A percentile compares a stretch with the other conserved stretches of the same genome.
These are phyloP conservation scores for Zophobas atratus DNA, from an alignment of 1,140 invertebrate species.

Conservation along the genomic window DNA sequence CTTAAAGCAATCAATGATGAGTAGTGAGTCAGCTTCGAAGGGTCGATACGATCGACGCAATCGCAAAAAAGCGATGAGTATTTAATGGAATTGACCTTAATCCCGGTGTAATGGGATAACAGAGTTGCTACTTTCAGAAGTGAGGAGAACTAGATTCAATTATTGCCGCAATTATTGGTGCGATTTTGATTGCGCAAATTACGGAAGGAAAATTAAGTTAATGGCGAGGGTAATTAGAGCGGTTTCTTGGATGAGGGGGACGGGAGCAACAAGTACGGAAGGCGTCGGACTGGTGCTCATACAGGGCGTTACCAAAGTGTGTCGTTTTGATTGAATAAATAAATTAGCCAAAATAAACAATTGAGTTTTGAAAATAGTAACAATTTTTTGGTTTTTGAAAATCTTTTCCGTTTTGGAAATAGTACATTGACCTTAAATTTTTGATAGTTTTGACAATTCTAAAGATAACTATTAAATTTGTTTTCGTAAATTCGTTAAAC, in stretches of 20 bases:
- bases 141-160: conserved; percentile 16
- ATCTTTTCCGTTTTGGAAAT: no score
- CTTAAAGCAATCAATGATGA: conserved; percentile 11
- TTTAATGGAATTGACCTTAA: conserved; percentile 5
- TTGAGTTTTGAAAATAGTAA: no score
- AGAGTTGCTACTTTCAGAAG: conserved; percentile 4
- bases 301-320: no score
- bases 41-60: neutral
- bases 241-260: neutral
- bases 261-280: no score
- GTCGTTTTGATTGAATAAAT: no score
- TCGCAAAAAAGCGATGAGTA: neutral
- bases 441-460: no score
- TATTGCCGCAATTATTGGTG: conserved; percentile 21
- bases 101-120: neutral
- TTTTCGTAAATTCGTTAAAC: no score
- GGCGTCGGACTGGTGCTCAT: no score
- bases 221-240: conserved; percentile 18
- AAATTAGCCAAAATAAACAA: no score
- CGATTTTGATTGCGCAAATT: conserved; percentile 29
- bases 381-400: no score
- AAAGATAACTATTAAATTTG: no score
- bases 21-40: conserved; percentile 7
- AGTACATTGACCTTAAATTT: no score
- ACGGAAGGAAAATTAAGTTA: conserved; percentile 23